A percentile compares a stretch with the other conserved stretches of the same genome.
Conservation (phyloP, 2,888 invertebrate species). For the Nymphalis polychloros region DNA sequence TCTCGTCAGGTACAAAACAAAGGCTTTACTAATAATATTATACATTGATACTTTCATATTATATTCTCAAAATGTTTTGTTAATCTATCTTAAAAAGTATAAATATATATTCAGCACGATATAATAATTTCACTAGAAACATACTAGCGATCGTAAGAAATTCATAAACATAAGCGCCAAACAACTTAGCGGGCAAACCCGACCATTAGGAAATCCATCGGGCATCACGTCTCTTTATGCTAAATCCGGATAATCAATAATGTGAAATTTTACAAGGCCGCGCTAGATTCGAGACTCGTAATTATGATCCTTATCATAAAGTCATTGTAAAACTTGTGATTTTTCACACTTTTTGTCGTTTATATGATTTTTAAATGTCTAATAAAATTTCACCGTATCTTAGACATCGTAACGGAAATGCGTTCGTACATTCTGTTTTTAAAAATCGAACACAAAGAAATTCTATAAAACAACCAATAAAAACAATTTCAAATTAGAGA, state of each 20-base stretch:
- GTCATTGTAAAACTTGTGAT: slow-evolving; percentile 24
- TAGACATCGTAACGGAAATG: not conserved
- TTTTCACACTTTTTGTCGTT: slow-evolving; percentile 27
- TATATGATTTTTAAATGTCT: slow-evolving; percentile 17
- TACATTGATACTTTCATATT: too few species aligned
- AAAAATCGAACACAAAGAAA: not conserved
- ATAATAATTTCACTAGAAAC: slow-evolving; percentile 4
- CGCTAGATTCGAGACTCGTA: slow-evolving; percentile 32
- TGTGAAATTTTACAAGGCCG: slow-evolving; percentile 45
- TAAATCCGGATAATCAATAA: slow-evolving; percentile 45
- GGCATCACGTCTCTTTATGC: slow-evolving; percentile 30
- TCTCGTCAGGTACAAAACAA: too few species aligned
- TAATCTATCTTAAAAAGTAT: not conserved
- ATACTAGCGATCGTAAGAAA: not conserved
- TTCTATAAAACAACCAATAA: not conserved
- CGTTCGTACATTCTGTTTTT: not conserved
- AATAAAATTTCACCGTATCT: slow-evolving; percentile 22
- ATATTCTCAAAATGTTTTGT: too few species aligned
- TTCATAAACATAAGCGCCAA: slow-evolving; percentile 16
- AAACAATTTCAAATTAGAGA: too few species aligned
- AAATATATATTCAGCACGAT: not conserved
- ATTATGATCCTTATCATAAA: slow-evolving; percentile 15
- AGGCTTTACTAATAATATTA: too few species aligned
- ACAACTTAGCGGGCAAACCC: slow-evolving; percentile 43
- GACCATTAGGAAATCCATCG: slow-evolving; percentile 38